phyloP scores from a whole-genome alignment of 2,888 invertebrate genomes.

The Hypsopygia costalis region DNA sequence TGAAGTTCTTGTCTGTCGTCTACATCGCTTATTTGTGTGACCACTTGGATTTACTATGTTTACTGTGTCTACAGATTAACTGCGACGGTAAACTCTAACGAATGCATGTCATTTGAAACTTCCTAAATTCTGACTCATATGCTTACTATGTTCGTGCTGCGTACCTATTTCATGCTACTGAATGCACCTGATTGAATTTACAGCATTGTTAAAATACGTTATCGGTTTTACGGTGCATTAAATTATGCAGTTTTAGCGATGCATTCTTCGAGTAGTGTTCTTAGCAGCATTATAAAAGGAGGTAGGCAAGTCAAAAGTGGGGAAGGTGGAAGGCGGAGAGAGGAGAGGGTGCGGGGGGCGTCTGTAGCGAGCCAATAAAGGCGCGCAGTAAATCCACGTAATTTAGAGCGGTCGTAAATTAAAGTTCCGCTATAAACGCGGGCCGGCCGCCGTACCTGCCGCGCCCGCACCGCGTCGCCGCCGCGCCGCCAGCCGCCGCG shows the following conservation, averaged over 20 bases:
- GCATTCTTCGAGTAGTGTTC: constrained; percentile 45
- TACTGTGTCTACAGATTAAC: constrained; percentile 5
- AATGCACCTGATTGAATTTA: constrained; percentile 22
- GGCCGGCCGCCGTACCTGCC: constrained; percentile 64
- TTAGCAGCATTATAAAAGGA: constrained; percentile 38
- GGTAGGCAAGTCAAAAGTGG: constrained; percentile 45
- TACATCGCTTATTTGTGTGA: constrained; percentile 4
- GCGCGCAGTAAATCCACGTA: constrained; percentile 78
- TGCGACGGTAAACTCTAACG: constrained; percentile 1
- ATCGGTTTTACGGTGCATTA: constrained; percentile 47
- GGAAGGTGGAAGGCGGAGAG: constrained; percentile 42
- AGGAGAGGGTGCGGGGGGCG: constrained; percentile 39
- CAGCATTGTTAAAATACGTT: constrained; percentile 28
- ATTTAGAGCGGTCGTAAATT: constrained; percentile 78
- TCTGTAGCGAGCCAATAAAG: constrained; percentile 74
- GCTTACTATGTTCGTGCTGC: background rate
- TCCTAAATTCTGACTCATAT: constrained; percentile 4
- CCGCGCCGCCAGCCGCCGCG: constrained; percentile 35
- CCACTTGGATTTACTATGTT: constrained; percentile 10
- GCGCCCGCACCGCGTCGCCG: constrained; percentile 46
- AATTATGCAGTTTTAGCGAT: constrained; percentile 49
- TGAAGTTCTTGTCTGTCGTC: constrained; percentile 15
- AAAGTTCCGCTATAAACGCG: constrained; percentile 76
- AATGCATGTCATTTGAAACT: constrained; percentile 1
- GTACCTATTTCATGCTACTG: constrained; percentile 20